Conservation (phyloP, 1,140 invertebrate genomes). For the Pogonomyrmex barbatus region DNA sequence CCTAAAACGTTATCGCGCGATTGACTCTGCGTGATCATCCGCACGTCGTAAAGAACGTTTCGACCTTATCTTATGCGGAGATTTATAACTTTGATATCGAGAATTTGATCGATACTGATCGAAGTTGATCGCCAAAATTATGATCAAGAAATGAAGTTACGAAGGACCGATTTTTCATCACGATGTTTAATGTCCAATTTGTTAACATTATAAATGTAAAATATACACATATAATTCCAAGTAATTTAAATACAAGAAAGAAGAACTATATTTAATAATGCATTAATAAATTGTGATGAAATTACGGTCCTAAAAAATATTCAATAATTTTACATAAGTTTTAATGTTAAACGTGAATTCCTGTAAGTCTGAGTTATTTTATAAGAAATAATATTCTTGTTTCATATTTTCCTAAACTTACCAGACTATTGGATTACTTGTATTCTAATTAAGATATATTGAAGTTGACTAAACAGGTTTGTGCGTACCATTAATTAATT, state of each 20-base stretch:
- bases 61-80: slow-evolving; percentile 34
- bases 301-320: slow-evolving; percentile 20
- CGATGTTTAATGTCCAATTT: not conserved
- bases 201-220: not conserved
- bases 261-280: not conserved
- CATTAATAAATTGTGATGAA: slow-evolving; percentile 22
- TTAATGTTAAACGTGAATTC: slow-evolving; percentile 63
- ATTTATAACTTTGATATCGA: slow-evolving; percentile 46
- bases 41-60: slow-evolving; percentile 18
- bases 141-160: slow-evolving; percentile 12
- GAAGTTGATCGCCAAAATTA: slow-evolving; percentile 27
- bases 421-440: slow-evolving; percentile 39
- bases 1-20: slow-evolving; percentile 60
- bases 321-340: slow-evolving; percentile 1
- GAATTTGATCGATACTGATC: slow-evolving; percentile 58
- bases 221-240: not conserved
- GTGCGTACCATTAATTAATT: slow-evolving; percentile 30
- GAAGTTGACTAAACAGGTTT: slow-evolving; percentile 42
- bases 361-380: slow-evolving; percentile 38
- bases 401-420: slow-evolving; percentile 23
- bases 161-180: not conserved
- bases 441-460: slow-evolving; percentile 51
- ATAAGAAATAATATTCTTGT: slow-evolving; percentile 30
- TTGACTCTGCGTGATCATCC: slow-evolving; percentile 16
- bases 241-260: not conserved